Evolutionary conservation across 2,888 invertebrate genomes (phyloP).

Genomic region (Dilophus febrilis): DNA sequence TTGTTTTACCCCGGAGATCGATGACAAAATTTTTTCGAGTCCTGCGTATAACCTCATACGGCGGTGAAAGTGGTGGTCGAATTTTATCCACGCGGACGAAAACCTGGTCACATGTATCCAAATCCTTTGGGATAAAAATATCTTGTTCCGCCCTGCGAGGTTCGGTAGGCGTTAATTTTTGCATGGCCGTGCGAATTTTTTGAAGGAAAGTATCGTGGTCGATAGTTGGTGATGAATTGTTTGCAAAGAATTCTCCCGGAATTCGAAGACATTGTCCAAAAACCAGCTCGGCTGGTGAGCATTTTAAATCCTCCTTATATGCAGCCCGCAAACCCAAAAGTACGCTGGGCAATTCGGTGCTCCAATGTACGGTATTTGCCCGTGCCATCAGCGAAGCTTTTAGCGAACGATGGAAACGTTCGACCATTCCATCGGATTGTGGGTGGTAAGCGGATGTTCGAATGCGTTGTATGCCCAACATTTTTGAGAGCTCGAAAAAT

Average conservation of each 20-base stretch:
- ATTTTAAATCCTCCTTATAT: not conserved
- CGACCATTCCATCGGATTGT: constrained; percentile 11
- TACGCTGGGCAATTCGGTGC: not conserved
- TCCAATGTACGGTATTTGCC: not conserved
- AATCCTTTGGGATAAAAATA: constrained; percentile 5
- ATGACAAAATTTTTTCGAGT: too few species aligned
- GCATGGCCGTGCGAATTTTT: too few species aligned
- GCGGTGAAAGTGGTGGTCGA: too few species aligned
- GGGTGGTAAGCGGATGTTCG: constrained; percentile 7
- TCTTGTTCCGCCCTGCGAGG: not conserved
- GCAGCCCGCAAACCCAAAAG: not conserved
- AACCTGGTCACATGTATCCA: too few species aligned
- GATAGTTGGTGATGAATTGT: too few species aligned
- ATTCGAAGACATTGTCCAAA: not conserved
- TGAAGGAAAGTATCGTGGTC: too few species aligned
- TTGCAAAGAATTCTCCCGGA: not conserved
- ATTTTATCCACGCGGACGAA: too few species aligned
- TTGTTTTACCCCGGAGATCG: too few species aligned
- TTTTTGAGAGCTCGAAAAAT: constrained; percentile 7
- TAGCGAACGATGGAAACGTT: constrained; percentile 11
- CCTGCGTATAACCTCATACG: too few species aligned
- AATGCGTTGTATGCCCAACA: constrained; percentile 6
- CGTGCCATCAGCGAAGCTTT: constrained; percentile 5
- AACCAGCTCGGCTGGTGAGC: constrained; percentile 1
- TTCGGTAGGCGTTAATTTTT: too few species aligned